These are phyloP conservation scores for Aptenodytes patagonicus DNA, from an alignment of 2,113 vertebrate species.

Conservation along the genomic window DNA sequence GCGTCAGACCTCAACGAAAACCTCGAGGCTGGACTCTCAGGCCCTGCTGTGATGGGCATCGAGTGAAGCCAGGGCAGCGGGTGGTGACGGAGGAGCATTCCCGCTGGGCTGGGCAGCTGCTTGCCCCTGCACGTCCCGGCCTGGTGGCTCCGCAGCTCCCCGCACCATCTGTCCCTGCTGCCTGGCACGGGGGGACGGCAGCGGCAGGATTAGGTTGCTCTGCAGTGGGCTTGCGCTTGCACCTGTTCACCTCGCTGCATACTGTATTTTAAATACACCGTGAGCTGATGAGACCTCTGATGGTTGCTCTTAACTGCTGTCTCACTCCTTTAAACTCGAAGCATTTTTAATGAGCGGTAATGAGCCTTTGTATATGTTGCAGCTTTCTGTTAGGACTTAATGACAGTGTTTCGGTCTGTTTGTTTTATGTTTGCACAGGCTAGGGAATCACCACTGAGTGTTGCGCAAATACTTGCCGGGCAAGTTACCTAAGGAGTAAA, in stretches of 20 bases:
- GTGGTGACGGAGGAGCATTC: not conserved
- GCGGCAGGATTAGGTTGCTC: not conserved
- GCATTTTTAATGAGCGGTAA: not conserved
- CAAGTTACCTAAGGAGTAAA: not conserved
- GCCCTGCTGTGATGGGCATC: not conserved
- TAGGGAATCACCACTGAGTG: not conserved
- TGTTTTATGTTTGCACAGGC: not conserved
- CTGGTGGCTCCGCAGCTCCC: not conserved
- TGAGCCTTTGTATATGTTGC: not conserved
- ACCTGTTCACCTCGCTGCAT: not conserved
- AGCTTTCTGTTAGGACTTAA: not conserved
- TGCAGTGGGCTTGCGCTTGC: not conserved
- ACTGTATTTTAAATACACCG: not conserved
- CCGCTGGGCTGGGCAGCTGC: not conserved
- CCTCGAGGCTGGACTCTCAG: not conserved
- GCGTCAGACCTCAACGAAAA: fast-evolving
- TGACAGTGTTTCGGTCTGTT: not conserved
- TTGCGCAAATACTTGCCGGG: not conserved
- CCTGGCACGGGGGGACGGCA: not conserved
- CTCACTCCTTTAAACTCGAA: not conserved
- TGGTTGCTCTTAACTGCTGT: not conserved
- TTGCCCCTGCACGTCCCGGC: not conserved
- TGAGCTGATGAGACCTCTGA: not conserved
- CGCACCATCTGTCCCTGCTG: not conserved
- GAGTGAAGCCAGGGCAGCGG: fast-evolving